Conservation (phyloP, 1,140 invertebrate genomes). For the Drosophila teissieri region DNA sequence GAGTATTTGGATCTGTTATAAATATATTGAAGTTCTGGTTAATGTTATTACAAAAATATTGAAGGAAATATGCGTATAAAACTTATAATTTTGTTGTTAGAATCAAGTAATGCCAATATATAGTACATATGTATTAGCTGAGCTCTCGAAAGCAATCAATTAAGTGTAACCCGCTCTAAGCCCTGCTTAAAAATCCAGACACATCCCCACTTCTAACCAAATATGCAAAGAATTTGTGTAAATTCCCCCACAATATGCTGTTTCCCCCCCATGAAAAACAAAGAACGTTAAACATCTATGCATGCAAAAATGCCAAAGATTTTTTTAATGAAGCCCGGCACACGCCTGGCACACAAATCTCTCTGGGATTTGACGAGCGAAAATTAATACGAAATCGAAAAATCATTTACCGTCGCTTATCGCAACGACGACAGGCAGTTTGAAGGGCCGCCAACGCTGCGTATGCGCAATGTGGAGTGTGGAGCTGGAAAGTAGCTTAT, state of each 20-base stretch:
- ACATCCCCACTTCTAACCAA: conserved; percentile 24
- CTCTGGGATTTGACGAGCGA: conserved; percentile 68
- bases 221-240: conserved; percentile 43
- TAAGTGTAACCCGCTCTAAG: conserved; percentile 15
- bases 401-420: conserved; percentile 79
- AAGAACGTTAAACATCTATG: not conserved
- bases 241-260: conserved; percentile 23
- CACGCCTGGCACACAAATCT: conserved; percentile 53
- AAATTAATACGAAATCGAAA: conserved; percentile 80
- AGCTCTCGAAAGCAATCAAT: conserved; percentile 11
- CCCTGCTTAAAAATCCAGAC: conserved; percentile 32
- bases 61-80: no score
- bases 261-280: not conserved
- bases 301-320: conserved; percentile 58
- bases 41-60: no score
- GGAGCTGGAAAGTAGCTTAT: conserved; percentile 76
- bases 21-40: no score
- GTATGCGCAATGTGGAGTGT: conserved; percentile 69
- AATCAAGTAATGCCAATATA: not conserved
- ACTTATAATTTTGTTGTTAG: no score
- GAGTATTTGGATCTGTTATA: not conserved
- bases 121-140: no score
- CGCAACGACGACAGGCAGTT: conserved; percentile 63
- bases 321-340: conserved; percentile 68
- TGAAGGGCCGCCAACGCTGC: conserved; percentile 57